A percentile compares a stretch with the other conserved stretches of the same genome.
These are phyloP conservation scores for Actinia tenebrosa DNA, from an alignment of 64 coral and sea anemone genomes.

Conservation along the genomic window DNA sequence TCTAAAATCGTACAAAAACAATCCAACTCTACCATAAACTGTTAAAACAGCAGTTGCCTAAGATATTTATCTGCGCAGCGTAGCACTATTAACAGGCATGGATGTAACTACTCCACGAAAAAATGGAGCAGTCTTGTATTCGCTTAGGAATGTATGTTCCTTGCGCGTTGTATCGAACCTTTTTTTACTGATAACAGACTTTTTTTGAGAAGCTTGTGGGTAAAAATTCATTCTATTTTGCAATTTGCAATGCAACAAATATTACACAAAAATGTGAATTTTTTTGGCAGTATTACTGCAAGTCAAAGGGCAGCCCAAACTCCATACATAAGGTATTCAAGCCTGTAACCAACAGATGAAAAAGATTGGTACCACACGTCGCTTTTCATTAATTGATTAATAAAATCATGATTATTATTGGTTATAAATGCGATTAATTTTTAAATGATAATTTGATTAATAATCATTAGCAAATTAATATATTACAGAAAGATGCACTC, in stretches of 20 bases:
- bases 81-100: background rate
- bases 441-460: background rate
- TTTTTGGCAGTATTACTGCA: background rate
- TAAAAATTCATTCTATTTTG: no score
- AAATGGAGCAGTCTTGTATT: background rate
- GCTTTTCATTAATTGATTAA: background rate
- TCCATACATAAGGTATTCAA: no score
- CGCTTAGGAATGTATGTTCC: background rate
- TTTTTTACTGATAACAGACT: background rate
- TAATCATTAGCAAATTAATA: constrained; percentile 2
- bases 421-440: constrained; percentile 1
- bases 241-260: no score
- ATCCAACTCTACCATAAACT: background rate
- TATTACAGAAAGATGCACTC: background rate
- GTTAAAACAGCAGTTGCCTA: background rate
- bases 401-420: background rate
- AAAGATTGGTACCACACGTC: background rate
- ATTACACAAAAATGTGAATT: no score
- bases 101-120: background rate
- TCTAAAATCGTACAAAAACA: background rate
- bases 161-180: background rate
- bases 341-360: background rate
- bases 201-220: no score
- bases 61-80: background rate
- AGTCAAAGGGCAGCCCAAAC: no score